These are phyloP conservation scores for Catajapyx aquilonaris DNA, from an alignment of 1,140 invertebrate species.

Conservation along the genomic window DNA sequence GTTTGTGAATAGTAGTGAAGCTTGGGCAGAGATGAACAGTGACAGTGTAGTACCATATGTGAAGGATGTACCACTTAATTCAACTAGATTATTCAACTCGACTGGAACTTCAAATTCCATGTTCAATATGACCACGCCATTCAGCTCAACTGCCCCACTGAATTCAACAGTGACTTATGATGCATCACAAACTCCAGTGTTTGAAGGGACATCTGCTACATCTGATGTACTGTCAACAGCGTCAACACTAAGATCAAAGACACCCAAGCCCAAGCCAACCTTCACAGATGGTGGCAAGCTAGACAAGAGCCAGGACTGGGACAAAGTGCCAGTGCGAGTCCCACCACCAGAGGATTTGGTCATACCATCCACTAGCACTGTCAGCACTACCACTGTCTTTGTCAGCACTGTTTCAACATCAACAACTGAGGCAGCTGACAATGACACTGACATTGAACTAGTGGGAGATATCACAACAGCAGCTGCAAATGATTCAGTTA, in stretches of 20 bases:
- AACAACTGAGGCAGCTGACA: background rate
- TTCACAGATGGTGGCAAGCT: constrained; percentile 11
- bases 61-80: no score
- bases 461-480: background rate
- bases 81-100: no score
- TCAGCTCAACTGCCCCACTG: no score
- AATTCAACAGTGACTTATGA: no score
- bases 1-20: no score
- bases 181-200: no score
- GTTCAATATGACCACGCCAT: no score
- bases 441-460: background rate
- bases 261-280: constrained; percentile 12
- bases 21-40: no score
- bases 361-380: background rate
- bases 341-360: constrained; percentile 4
- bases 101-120: no score
- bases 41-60: no score
- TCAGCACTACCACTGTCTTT: no score
- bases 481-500: background rate
- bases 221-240: background rate
- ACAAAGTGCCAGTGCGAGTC: constrained; percentile 8
- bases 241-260: constrained; percentile 6
- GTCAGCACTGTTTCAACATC: background rate
- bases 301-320: constrained; percentile 9
- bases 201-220: background rate